Evolutionary conservation across 1,140 invertebrate genomes (phyloP).

Genomic region (Apolygus lucorum): DNA sequence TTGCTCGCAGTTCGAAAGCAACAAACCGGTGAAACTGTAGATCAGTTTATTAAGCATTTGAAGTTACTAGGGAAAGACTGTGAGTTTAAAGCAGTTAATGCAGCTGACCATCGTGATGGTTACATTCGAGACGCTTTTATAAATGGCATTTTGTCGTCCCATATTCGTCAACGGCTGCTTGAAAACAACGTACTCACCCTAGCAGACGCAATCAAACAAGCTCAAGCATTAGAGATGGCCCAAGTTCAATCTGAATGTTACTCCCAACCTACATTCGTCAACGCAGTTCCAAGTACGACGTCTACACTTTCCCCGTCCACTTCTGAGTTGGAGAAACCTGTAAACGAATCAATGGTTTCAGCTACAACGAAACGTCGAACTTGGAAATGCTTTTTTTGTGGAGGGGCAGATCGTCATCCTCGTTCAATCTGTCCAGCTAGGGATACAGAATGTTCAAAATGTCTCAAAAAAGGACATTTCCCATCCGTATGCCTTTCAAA

Average conservation of each 20-base stretch:
- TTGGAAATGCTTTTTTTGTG: background rate
- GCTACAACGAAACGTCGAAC: background rate
- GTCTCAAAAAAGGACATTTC: background rate
- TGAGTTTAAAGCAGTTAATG: too few species aligned
- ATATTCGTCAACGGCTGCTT: too few species aligned
- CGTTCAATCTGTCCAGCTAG: background rate
- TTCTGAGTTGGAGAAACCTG: background rate
- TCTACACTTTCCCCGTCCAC: too few species aligned
- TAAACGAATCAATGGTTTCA: background rate
- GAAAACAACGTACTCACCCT: too few species aligned
- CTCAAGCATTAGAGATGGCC: background rate
- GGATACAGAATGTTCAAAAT: background rate
- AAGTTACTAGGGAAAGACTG: background rate
- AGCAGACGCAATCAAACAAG: too few species aligned
- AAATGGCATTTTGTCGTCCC: too few species aligned
- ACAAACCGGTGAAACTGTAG: background rate
- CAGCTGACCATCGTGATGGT: background rate
- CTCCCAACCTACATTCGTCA: background rate
- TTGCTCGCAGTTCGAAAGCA: background rate
- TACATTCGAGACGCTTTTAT: background rate
- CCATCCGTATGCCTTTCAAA: background rate
- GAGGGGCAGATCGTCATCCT: background rate
- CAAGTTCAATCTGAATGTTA: background rate
- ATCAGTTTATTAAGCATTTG: background rate
- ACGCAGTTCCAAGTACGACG: background rate